Conservation (phyloP, 2,888 invertebrate genomes). For the Oeneis ivallda region DNA sequence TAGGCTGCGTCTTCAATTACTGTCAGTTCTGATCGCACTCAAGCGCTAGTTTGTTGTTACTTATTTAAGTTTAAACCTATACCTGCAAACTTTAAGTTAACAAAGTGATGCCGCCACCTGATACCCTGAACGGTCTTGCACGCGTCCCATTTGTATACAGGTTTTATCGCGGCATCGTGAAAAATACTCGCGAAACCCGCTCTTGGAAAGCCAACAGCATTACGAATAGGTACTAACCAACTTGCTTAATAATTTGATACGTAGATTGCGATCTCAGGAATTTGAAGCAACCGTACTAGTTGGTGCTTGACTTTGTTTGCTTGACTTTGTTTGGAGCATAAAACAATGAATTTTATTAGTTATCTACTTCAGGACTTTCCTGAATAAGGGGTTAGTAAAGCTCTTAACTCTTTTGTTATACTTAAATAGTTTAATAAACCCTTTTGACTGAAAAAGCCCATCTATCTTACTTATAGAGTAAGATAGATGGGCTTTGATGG, state of each 20-base stretch:
- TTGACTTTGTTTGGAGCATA: slow-evolving; percentile 7
- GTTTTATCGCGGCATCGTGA: slow-evolving; percentile 56
- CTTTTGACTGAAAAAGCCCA: too few species aligned
- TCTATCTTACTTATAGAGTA: too few species aligned
- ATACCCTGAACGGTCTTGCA: slow-evolving; percentile 42
- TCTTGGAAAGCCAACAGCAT: slow-evolving; percentile 49
- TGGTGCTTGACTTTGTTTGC: slow-evolving; percentile 13
- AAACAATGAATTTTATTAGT: neutral
- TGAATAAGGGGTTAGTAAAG: neutral
- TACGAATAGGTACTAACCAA: neutral
- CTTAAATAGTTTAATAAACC: too few species aligned
- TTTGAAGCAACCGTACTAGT: slow-evolving; percentile 25
- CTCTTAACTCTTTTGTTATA: too few species aligned
- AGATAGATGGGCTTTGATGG: too few species aligned
- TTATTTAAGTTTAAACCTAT: neutral
- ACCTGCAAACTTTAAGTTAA: slow-evolving; percentile 1
- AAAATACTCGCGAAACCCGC: slow-evolving; percentile 49
- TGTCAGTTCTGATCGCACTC: too few species aligned
- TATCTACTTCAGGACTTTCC: neutral
- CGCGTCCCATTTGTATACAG: slow-evolving; percentile 45
- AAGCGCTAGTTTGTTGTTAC: too few species aligned
- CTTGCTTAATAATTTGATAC: slow-evolving; percentile 43
- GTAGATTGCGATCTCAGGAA: slow-evolving; percentile 42
- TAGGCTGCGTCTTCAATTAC: too few species aligned
- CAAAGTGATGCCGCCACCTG: slow-evolving; percentile 44